Percentiles rank a stretch among this genome's conserved stretches.
phyloP scores from a whole-genome alignment of 2,888 invertebrate genomes.

The Stictocephala bisonia region DNA sequence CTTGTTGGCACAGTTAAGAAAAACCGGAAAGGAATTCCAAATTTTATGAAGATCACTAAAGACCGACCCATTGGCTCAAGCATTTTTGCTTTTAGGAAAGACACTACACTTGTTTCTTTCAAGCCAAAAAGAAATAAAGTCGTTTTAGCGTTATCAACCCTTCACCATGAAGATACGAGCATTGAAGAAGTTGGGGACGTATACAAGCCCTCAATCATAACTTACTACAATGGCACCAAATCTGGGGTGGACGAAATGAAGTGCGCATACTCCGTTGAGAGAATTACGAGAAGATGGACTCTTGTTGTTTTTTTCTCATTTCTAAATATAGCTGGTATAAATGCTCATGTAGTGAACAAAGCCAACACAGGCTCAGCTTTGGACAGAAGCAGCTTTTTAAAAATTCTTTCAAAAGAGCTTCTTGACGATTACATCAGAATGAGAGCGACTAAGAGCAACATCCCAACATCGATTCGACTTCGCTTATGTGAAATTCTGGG shows the following conservation, averaged over 20 bases:
- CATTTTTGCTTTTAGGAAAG: slow-evolving; percentile 4
- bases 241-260: too few relatives aligned
- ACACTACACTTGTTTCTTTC: too few relatives aligned
- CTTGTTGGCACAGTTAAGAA: slow-evolving; percentile 6
- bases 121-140: too few relatives aligned
- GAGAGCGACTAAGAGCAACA: not conserved
- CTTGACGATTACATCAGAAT: not conserved
- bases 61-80: not conserved
- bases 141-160: too few relatives aligned
- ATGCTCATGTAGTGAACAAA: not conserved
- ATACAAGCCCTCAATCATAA: too few relatives aligned
- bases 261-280: too few relatives aligned
- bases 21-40: slow-evolving; percentile 16
- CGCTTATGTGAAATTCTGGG: not conserved
- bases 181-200: too few relatives aligned
- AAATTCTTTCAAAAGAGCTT: not conserved
- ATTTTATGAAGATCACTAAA: not conserved
- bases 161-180: too few relatives aligned
- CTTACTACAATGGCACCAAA: too few relatives aligned
- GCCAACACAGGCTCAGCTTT: not conserved
- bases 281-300: slow-evolving; percentile 22
- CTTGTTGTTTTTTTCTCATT: not conserved
- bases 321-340: slow-evolving; percentile 16
- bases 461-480: not conserved
- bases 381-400: not conserved